Evolutionary conservation across 2,888 invertebrate genomes (phyloP).

Genomic region (Operophtera brumata): DNA sequence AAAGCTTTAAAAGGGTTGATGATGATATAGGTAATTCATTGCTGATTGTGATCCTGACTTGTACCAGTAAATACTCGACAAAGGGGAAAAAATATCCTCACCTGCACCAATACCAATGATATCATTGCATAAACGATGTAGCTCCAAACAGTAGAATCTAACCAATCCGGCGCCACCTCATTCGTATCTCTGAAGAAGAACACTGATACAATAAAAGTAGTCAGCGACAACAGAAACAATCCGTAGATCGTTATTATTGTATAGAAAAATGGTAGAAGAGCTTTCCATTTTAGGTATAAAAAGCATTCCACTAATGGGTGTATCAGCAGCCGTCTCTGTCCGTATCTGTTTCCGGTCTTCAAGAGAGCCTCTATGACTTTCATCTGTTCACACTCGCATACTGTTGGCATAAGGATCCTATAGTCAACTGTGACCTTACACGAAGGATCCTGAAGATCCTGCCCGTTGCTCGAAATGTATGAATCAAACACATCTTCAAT

Average conservation of each 20-base stretch:
- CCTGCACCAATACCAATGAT: constrained; percentile 64
- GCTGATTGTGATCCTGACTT: too few relatives aligned
- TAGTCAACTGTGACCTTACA: constrained; percentile 77
- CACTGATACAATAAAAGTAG: constrained; percentile 70
- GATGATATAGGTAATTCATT: too few relatives aligned
- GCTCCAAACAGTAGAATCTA: constrained; percentile 58
- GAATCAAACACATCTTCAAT: constrained; percentile 77
- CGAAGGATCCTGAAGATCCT: constrained; percentile 51
- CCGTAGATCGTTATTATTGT: constrained; percentile 72
- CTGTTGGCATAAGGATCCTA: constrained; percentile 68
- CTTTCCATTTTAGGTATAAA: constrained; percentile 79
- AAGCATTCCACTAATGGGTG: constrained; percentile 82
- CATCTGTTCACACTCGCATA: constrained; percentile 75
- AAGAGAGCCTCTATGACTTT: constrained; percentile 78
- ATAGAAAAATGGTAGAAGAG: constrained; percentile 77
- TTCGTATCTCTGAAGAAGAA: constrained; percentile 70
- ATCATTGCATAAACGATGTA: constrained; percentile 63
- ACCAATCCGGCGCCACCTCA: constrained; percentile 48
- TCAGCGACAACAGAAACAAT: constrained; percentile 73
- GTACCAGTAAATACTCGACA: too few relatives aligned
- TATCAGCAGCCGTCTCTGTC: constrained; percentile 71
- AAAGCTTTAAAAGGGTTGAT: too few relatives aligned
- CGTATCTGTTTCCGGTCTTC: constrained; percentile 75
- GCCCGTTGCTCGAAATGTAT: constrained; percentile 69
- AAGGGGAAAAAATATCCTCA: too few relatives aligned